A percentile compares a stretch with the other conserved stretches of the same genome.
These are phyloP conservation scores for Sanderia malayensis DNA, from an alignment of 30 jellyfish, hydroid and myxozoan species.

Conservation along the genomic window DNA sequence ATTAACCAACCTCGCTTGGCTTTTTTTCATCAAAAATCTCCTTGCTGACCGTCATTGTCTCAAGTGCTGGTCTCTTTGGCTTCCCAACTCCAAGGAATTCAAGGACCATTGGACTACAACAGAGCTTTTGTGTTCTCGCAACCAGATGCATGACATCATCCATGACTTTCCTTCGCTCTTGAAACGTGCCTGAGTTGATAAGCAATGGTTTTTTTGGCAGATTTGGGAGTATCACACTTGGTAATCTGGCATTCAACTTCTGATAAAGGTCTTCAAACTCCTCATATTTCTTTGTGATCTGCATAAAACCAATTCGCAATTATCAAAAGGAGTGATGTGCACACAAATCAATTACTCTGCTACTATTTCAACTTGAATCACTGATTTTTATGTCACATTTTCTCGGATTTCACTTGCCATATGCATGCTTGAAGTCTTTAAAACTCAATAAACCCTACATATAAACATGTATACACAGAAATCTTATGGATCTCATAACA, in stretches of 20 bases:
- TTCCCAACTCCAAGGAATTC: conserved; percentile 69
- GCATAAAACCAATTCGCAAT: too few relatives aligned
- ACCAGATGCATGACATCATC: conserved; percentile 76
- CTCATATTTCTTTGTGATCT: conserved; percentile 75
- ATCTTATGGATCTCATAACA: too few relatives aligned
- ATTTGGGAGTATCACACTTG: conserved; percentile 85
- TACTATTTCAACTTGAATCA: too few relatives aligned
- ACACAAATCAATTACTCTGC: too few relatives aligned
- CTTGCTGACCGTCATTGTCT: conserved; percentile 47
- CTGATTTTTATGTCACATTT: too few relatives aligned
- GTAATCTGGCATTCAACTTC: conserved; percentile 75
- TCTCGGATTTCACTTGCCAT: too few relatives aligned
- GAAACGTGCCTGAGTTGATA: conserved; percentile 31
- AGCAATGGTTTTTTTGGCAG: conserved; percentile 72
- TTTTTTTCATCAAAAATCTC: conserved; percentile 33
- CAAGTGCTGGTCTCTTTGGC: conserved; percentile 22
- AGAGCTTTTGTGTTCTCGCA: conserved; percentile 86
- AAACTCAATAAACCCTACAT: too few relatives aligned
- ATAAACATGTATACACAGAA: too few relatives aligned
- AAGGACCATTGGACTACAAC: conserved; percentile 95
- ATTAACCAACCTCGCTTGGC: conserved; percentile 31
- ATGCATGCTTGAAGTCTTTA: too few relatives aligned
- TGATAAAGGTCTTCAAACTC: conserved; percentile 80
- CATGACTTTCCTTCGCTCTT: conserved; percentile 47
- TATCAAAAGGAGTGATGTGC: too few relatives aligned